These are phyloP conservation scores for Dioctria rufipes DNA, from an alignment of 2,888 invertebrate genomes.

Conservation along the genomic window DNA sequence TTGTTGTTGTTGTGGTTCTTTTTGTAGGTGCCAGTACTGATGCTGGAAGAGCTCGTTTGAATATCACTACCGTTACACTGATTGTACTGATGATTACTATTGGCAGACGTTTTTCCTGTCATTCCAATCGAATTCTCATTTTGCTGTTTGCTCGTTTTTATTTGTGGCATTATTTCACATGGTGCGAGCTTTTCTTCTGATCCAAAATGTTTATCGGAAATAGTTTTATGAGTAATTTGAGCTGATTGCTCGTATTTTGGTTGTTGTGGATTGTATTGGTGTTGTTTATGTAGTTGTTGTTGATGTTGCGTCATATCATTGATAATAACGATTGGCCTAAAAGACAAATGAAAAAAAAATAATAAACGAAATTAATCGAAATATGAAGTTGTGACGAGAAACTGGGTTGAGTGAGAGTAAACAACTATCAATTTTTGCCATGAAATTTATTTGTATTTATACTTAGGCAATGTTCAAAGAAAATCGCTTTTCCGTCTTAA, in stretches of 20 bases:
- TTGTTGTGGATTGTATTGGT: conserved; percentile 6
- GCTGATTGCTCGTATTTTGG: conserved; percentile 49
- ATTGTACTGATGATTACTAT: conserved; percentile 17
- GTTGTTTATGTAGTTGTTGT: conserved; percentile 59
- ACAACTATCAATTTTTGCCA: neutral
- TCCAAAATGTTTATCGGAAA: conserved; percentile 41
- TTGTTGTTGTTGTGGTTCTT: no score
- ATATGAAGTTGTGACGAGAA: neutral
- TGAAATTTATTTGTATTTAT: neutral
- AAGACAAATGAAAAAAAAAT: neutral
- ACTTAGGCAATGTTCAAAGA: neutral
- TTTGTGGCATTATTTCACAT: conserved; percentile 17
- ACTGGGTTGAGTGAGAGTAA: neutral
- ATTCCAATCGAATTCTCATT: conserved; percentile 54
- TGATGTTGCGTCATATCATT: conserved; percentile 63
- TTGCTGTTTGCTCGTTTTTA: conserved; percentile 43
- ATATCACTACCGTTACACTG: conserved; percentile 1
- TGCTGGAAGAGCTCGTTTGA: conserved; percentile 12
- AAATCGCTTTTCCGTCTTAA: neutral
- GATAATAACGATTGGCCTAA: conserved; percentile 67
- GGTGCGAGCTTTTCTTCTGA: conserved; percentile 60
- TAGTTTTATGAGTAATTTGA: conserved; percentile 42
- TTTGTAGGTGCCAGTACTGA: no score
- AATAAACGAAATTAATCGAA: no score
- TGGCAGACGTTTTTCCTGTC: conserved; percentile 21